Conservation (phyloP, 2,888 invertebrate genomes). For the Trilocha varians region DNA sequence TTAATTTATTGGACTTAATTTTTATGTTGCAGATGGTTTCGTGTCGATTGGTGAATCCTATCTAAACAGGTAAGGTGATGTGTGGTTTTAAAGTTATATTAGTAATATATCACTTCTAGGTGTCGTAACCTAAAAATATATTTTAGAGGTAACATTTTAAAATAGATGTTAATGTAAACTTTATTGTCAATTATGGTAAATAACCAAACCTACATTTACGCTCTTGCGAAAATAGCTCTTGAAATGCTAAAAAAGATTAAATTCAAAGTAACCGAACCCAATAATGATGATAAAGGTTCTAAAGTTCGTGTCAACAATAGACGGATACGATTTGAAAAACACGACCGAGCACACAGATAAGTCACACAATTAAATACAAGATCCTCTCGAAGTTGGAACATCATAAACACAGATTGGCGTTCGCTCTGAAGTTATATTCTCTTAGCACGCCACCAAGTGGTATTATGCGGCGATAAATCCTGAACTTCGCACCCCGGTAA, state of each 20-base stretch:
- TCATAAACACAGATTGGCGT: constrained; percentile 60
- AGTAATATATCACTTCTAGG: too few species aligned
- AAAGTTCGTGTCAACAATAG: background rate
- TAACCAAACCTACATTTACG: too few species aligned
- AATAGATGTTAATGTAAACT: too few species aligned
- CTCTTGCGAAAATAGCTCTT: too few species aligned
- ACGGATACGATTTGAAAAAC: constrained; percentile 9
- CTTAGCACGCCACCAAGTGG: constrained; percentile 57
- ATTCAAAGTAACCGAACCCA: too few species aligned
- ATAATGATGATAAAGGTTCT: too few species aligned
- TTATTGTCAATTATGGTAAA: too few species aligned
- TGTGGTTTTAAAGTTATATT: too few species aligned
- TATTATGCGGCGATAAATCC: constrained; percentile 62
- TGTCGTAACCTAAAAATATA: too few species aligned
- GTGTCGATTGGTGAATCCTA: background rate
- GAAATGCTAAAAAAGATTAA: too few species aligned
- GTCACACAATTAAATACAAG: constrained; percentile 46
- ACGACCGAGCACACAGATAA: constrained; percentile 27
- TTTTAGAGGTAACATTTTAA: too few species aligned
- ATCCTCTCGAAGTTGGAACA: constrained; percentile 28
- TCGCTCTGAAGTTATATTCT: constrained; percentile 51
- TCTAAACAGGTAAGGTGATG: too few species aligned
- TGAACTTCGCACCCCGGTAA: constrained; percentile 67
- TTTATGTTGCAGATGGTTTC: background rate
- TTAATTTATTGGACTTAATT: background rate